A percentile compares a stretch with the other conserved stretches of the same genome.
These are phyloP conservation scores for Dicrurus megarhynchus DNA, from an alignment of 2,113 vertebrate genomes.

Conservation along the genomic window DNA sequence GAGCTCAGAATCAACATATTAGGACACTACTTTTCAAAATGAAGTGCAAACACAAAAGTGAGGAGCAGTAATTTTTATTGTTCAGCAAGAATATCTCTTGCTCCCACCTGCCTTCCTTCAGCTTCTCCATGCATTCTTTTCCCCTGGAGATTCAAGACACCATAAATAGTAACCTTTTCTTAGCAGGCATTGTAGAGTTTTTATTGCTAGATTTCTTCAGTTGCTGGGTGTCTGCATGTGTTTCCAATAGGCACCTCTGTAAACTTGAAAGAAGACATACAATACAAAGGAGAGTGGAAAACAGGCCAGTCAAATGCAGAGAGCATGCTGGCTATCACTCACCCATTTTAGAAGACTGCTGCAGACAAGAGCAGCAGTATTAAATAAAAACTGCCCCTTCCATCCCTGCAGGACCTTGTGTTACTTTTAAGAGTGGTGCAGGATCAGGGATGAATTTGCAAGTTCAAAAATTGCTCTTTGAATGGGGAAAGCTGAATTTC, in stretches of 20 bases:
- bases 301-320: neutral
- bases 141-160: neutral
- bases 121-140: neutral
- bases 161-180: slow-evolving; percentile 25
- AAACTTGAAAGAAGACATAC: neutral
- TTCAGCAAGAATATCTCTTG: neutral
- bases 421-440: neutral
- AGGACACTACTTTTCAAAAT: neutral
- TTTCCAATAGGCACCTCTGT: neutral
- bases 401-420: neutral
- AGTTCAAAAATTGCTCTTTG: neutral
- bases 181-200: neutral
- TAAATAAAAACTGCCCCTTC: neutral
- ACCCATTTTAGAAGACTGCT: neutral
- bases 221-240: neutral
- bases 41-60: neutral
- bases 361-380: neutral
- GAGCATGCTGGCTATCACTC: neutral
- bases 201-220: neutral
- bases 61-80: neutral
- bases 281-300: neutral
- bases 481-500: neutral
- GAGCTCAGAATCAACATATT: neutral
- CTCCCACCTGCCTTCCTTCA: neutral
- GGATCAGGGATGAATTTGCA: neutral